Percentiles rank a stretch among this genome's conserved stretches.
These are phyloP conservation scores for Hypotaenidia okinawae DNA, from an alignment of 2,797 vertebrate genomes.

Conservation along the genomic window DNA sequence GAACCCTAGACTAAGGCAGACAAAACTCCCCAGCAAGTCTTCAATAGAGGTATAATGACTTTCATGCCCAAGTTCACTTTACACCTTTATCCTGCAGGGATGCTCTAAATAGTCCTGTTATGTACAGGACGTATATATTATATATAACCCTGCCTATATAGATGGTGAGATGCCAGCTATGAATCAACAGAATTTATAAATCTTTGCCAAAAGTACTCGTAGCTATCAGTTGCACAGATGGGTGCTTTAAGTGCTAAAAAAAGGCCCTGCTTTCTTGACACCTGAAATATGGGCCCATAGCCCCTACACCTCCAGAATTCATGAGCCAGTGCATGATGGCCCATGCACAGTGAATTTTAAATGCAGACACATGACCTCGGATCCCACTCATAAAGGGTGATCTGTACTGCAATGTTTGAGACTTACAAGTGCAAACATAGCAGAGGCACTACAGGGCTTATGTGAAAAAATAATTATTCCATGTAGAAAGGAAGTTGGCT, in stretches of 20 bases:
- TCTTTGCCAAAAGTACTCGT: slow-evolving; percentile 27
- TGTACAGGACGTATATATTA: neutral
- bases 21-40: neutral
- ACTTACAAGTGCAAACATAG: slow-evolving; percentile 53
- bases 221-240: slow-evolving; percentile 13
- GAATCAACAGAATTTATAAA: slow-evolving; percentile 53
- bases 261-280: slow-evolving; percentile 24
- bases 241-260: slow-evolving; percentile 32
- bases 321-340: neutral
- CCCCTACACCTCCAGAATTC: slow-evolving; percentile 21
- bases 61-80: neutral
- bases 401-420: slow-evolving; percentile 56
- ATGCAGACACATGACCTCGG: slow-evolving; percentile 43
- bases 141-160: neutral
- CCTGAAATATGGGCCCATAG: slow-evolving; percentile 14
- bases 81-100: neutral
- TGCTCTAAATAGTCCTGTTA: slow-evolving; percentile 55
- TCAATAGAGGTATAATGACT: neutral
- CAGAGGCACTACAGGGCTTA: slow-evolving; percentile 39
- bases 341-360: slow-evolving; percentile 17
- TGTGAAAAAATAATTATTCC: slow-evolving; percentile 63
- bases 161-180: slow-evolving; percentile 31
- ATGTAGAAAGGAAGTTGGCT: slow-evolving; percentile 60
- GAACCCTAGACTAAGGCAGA: neutral
- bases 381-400: slow-evolving; percentile 47